These are phyloP conservation scores for Dicranocentrus wangi DNA, from an alignment of 2,888 invertebrate species.

Conservation along the genomic window DNA sequence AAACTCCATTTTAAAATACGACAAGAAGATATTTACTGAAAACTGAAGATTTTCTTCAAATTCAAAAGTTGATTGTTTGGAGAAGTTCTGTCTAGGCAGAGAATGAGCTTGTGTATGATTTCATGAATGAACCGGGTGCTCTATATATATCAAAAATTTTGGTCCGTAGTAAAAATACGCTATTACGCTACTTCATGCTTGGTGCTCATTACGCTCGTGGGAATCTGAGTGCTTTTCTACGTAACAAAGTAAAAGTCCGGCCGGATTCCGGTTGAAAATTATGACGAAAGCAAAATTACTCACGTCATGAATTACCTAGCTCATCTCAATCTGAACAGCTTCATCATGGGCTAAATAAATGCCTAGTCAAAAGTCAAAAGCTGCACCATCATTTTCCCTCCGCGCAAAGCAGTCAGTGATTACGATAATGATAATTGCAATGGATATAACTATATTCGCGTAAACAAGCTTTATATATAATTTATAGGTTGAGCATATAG, in stretches of 20 bases:
- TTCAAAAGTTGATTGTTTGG: conserved; percentile 9
- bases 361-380: background rate
- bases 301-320: conserved; percentile 19
- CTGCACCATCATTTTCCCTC: background rate
- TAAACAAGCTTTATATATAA: too few relatives aligned
- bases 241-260: conserved; percentile 21
- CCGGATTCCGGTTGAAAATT: background rate
- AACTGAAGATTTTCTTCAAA: background rate
- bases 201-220: too few relatives aligned
- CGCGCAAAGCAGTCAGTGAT: too few relatives aligned
- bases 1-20: conserved; percentile 29
- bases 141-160: conserved; percentile 27
- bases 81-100: background rate
- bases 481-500: too few relatives aligned
- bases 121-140: conserved; percentile 16
- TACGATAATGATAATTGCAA: conserved; percentile 44
- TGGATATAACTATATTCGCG: too few relatives aligned
- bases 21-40: background rate
- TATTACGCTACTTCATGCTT: too few relatives aligned
- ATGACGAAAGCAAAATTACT: conserved; percentile 23
- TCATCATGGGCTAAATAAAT: background rate
- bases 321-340: background rate
- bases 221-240: conserved; percentile 3
- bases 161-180: background rate
- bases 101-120: background rate